Base-by-base conservation (phyloP, 2,888 invertebrate genomes). In the Agrotis clavis region DNA sequence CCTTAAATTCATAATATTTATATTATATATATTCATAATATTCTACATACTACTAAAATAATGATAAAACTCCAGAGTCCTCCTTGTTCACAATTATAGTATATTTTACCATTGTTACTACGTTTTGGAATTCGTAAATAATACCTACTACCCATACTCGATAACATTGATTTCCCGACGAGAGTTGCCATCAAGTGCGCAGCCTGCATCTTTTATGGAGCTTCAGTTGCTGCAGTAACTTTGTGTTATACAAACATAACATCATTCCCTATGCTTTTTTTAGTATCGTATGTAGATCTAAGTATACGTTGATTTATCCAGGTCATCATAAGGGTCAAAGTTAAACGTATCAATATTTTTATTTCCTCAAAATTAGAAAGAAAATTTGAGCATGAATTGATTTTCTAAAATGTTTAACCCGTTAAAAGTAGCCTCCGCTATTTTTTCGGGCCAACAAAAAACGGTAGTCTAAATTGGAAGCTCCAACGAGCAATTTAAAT, bases 401-500 rank as follows among this genome's bases (percentile, higher is more conserved):
- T 74, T 57, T 51, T 14, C 51, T 62, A 56, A 67, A 50, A 67
- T n/a, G n/a, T 1, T 53, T 47, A 57, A 56, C 54, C 48, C 30
- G 11, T 53, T 72, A 35, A 35, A 59, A 78, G 30, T 30, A 7
- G 30, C 57, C 54, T 48, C 21, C 21, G 18, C 69, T 21, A 66
- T 68, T 73, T 47, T 71, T 66, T 47, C n/a, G n/a, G 72, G 77
- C 62, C 66, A 73, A n/a, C n/a, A 79, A 83, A 87, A 88, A 89
- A 90, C 85, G 85, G 83, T 86, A 74, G 81, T 86, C 77, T 72
- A 82, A 90, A 85, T 86, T 88, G 81, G 85, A 64, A 88, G 86
- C 87, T 88, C 88, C 84, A 84, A 86, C 87, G 88, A 91, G 91
- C 91, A 94, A 95, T 95, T 94, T 94, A 94, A 95, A 93, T 92